phyloP scores from a whole-genome alignment of 2,797 vertebrate genomes.

The Anomalospiza imberbis region DNA sequence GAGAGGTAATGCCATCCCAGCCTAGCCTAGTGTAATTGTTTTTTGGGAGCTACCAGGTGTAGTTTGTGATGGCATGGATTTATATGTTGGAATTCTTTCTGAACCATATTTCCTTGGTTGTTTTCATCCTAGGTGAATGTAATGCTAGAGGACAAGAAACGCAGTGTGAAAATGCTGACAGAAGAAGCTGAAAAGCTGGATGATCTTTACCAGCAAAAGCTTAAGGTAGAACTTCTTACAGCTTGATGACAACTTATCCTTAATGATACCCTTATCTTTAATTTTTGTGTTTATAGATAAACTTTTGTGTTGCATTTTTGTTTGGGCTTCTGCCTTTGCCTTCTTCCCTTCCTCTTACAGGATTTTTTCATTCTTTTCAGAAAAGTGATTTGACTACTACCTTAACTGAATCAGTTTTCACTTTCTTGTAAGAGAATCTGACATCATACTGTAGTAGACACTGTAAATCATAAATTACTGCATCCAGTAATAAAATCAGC shows the following conservation, averaged over 20 bases:
- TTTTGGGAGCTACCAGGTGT: background rate
- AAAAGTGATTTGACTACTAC: background rate
- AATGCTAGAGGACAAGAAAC: slow-evolving; percentile 73
- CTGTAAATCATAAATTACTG: background rate
- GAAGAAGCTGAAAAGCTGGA: slow-evolving; percentile 78
- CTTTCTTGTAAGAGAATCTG: background rate
- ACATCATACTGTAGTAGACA: background rate
- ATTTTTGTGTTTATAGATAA: background rate
- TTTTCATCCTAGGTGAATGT: slow-evolving; percentile 67
- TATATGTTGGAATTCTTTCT: background rate
- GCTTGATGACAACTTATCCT: background rate
- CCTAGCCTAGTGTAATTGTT: background rate
- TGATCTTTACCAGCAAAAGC: slow-evolving; percentile 72
- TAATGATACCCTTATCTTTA: background rate
- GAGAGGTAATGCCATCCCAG: background rate
- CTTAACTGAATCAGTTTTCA: background rate
- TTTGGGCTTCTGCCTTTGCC: background rate
- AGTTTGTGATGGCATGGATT: background rate
- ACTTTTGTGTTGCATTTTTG: background rate
- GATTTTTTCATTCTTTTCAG: background rate
- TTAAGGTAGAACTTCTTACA: slow-evolving; percentile 64
- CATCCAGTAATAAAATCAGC: background rate
- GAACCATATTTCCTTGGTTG: background rate
- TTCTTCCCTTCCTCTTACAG: background rate
- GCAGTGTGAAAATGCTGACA: slow-evolving; percentile 64